phyloP scores from a whole-genome alignment of 2,888 invertebrate genomes.

The Eilema sororculum region DNA sequence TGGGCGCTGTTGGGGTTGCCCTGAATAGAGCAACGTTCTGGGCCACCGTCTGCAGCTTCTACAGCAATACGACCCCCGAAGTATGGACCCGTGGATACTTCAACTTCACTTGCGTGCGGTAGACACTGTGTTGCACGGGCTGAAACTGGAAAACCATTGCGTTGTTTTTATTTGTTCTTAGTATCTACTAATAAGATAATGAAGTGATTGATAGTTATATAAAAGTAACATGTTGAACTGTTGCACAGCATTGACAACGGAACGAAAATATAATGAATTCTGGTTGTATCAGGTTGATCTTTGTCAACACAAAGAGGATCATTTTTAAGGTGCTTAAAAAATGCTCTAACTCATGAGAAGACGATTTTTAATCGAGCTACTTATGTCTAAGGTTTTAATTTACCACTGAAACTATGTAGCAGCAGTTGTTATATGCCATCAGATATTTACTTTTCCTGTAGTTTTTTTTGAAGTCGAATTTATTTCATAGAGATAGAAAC shows the following conservation, averaged over 20 bases:
- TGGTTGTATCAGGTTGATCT: too few species aligned
- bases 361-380: not conserved
- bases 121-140: constrained; percentile 93
- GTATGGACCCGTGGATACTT: constrained; percentile 93
- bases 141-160: constrained; percentile 86
- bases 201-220: too few species aligned
- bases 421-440: not conserved
- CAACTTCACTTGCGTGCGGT: constrained; percentile 93
- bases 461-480: not conserved
- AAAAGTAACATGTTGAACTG: not conserved
- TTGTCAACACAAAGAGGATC: not conserved
- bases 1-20: constrained; percentile 91
- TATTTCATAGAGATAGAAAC: not conserved
- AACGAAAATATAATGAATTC: not conserved
- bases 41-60: constrained; percentile 90
- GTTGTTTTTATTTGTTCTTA: not conserved
- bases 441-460: not conserved
- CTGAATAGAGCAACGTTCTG: constrained; percentile 90
- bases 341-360: not conserved
- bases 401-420: not conserved
- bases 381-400: not conserved
- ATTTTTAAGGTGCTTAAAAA: not conserved
- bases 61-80: constrained; percentile 93
- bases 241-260: not conserved
- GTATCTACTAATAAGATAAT: too few species aligned